Evolutionary conservation across 2,113 vertebrate genomes (phyloP).

Genomic region (Serinus canaria): DNA sequence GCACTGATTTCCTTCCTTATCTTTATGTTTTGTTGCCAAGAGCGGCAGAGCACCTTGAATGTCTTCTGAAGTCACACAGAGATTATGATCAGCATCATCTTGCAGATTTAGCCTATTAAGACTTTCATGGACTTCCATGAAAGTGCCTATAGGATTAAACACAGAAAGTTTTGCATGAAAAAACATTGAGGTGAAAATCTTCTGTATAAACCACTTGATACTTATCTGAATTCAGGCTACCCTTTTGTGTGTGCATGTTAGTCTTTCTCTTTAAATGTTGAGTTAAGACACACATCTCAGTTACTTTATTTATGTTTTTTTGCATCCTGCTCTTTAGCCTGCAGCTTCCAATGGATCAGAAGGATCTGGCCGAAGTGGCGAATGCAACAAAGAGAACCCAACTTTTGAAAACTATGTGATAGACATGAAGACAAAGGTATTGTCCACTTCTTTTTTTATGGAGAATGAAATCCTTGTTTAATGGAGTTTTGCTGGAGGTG

Average conservation of each 20-base stretch:
- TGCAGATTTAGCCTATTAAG: background rate
- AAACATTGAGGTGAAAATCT: background rate
- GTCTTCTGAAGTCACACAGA: background rate
- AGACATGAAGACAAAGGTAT: constrained; percentile 72
- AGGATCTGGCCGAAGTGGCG: constrained; percentile 23
- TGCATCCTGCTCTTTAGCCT: constrained; percentile 44
- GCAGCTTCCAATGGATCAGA: constrained; percentile 64
- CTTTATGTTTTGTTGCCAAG: background rate
- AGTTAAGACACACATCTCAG: background rate
- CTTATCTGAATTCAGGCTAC: background rate
- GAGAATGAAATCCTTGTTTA: background rate
- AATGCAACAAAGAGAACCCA: constrained; percentile 61
- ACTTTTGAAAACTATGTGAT: constrained; percentile 49
- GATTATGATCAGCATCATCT: background rate
- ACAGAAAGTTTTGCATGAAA: background rate
- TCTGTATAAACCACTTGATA: background rate
- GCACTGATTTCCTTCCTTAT: background rate
- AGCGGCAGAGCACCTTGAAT: background rate
- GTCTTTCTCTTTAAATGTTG: background rate
- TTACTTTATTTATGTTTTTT: background rate
- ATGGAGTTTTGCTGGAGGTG: background rate
- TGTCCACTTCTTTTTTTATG: background rate
- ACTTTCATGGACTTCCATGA: background rate
- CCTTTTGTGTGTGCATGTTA: background rate
- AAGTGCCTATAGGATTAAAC: background rate